Conservation (phyloP, 2,113 vertebrate genomes). For the Ia io region DNA sequence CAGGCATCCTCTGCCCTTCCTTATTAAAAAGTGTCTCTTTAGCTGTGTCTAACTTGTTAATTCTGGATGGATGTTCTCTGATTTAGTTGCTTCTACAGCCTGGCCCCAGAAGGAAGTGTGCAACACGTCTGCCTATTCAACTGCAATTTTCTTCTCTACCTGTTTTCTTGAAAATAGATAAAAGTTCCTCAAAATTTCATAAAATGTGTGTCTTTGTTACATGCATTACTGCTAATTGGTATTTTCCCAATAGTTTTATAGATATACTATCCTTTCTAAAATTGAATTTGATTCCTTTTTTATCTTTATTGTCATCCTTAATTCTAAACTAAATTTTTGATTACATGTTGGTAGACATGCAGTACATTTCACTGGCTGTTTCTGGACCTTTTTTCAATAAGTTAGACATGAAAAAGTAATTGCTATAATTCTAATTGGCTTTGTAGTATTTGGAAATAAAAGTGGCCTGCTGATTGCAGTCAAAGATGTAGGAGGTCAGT, state of each 20-base stretch:
- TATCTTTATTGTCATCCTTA: neutral
- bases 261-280: neutral
- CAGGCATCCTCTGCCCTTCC: too few species aligned
- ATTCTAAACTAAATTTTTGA: constrained; percentile 14
- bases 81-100: too few species aligned
- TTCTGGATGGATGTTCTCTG: too few species aligned
- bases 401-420: neutral
- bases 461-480: neutral
- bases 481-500: constrained; percentile 32
- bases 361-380: neutral
- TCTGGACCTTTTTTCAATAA: neutral
- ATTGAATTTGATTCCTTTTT: constrained; percentile 16
- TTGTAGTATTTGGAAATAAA: neutral
- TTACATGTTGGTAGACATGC: neutral
- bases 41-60: too few species aligned
- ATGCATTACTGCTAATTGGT: constrained; percentile 48
- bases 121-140: too few species aligned
- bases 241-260: constrained; percentile 50
- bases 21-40: too few species aligned
- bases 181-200: neutral
- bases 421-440: constrained; percentile 34
- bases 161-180: neutral
- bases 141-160: too few species aligned
- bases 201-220: constrained; percentile 30
- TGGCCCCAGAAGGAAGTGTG: too few species aligned